Evolutionary conservation across 2,888 invertebrate species (phyloP), one percentile per base, ranked within the genome.

Genomic region (Oscheius sp.): DNA sequence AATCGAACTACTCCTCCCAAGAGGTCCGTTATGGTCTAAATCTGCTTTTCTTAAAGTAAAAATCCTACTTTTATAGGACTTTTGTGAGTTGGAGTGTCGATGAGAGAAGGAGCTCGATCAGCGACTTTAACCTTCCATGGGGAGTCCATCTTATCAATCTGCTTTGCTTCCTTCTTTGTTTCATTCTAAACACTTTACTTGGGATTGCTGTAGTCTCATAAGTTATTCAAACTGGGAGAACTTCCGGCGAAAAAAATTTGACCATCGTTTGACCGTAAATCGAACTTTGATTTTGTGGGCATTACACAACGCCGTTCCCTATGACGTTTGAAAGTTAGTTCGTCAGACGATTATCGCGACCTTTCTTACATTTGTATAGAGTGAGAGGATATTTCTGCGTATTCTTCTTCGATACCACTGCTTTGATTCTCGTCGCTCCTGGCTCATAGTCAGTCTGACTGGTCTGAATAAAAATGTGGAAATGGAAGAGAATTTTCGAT

Each of bases 331-430:
- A 42, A 20, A 4, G 42, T 17, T n/a, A 42, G n/a, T 42, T 17
- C 42, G 12, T 50, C 3, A n/a, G 29, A 50, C 25, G n/a, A n/a
- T n/a, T 50, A 12, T 42, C 42, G 15, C 15, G 42, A 42, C 2
- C 25, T 34, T 33, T 25, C 58, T 52, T 39, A 74, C 78, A 63
- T 75, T 75, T 4, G 69, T 52, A 46, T 75, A 78, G 1, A 78
- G 57, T 8, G 78, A 78, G 2, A 75, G 53, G 34, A 78, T 46
- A 55, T 75, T 75, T 37, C 78, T 69, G 34, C 74, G 72, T 29
- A 69, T 29, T 48, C 78, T 55, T 31, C 69, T 17, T 45, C 45
- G 8, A 55, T 33, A 34, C 55, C 37, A 39, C 8, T 31, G 55
- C 8, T 12, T 12, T 6, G 25, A 25, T 31, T 64, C 23, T 23